Base-by-base conservation (phyloP, 1,140 invertebrate species). In the Homarus americanus region DNA sequence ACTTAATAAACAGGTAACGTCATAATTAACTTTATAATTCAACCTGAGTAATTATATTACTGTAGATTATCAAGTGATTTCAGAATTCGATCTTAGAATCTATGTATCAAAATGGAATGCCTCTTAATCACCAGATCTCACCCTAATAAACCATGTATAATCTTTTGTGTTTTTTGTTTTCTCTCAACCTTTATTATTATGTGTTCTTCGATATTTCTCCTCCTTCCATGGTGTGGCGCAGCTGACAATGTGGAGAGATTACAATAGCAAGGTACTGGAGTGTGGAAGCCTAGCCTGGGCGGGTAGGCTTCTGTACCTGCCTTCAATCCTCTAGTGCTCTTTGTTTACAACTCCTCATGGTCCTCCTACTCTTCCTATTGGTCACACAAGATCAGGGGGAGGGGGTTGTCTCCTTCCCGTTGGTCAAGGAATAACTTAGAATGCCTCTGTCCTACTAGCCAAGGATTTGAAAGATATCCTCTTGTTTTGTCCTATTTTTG, bases 221-320 rank as follows among this genome's bases (percentile, higher is more conserved):
- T 82, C 72, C 53, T 92, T 80, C 49, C 72, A 73, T 58, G 73
- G 66, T 28, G 79, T 72, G 38, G 63, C 63, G 32, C 79, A 87
- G 83, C 76, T 91, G 91, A 82, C 91, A 72, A 69, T 38, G 34
- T 44, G 83, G 63, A 91, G 91, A 91, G 84, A 91, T 91, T 91
- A 91, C 87, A 82, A 87, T 82, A 87, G 38, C 76, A 91, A 91
- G 91, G 91, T 91, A 58, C 53, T 80, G 41, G 20, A 58, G 5
- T 20, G 53, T 24, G 12, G 53, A 58, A 20, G 53, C n/a, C n/a
- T n/a, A n/a, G n/a, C n/a, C n/a, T n/a, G n/a, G n/a, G n/a, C n/a
- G n/a, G n/a, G n/a, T n/a, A n/a, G n/a, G n/a, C n/a, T n/a, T n/a
- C n/a, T n/a, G n/a, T n/a, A n/a, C 20, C 20, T 58, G 12, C 15